These are phyloP conservation scores for Coturnix japonica DNA, from an alignment of 2,113 vertebrate genomes.

Conservation along the genomic window DNA sequence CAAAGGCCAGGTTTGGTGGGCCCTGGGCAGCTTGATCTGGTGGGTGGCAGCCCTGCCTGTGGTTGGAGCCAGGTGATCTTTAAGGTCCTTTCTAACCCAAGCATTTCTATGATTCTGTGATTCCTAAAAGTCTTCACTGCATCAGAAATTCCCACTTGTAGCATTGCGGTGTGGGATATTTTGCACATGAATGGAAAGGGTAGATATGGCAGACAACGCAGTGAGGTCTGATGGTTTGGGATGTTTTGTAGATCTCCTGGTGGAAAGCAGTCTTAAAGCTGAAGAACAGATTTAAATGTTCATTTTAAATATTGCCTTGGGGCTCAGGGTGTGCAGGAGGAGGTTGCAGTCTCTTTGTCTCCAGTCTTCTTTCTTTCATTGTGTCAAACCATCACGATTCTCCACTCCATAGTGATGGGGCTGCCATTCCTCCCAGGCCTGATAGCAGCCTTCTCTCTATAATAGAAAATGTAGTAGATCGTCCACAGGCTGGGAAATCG, in stretches of 20 bases:
- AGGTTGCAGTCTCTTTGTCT: neutral
- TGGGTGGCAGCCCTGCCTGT: neutral
- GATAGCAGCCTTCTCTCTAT: neutral
- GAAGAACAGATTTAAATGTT: neutral
- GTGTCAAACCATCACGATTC: slow-evolving; percentile 1
- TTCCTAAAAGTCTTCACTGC: neutral
- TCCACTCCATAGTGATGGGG: neutral
- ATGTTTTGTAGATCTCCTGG: neutral
- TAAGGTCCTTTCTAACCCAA: neutral
- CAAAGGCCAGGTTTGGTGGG: neutral
- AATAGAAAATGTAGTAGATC: neutral
- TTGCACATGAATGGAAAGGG: neutral
- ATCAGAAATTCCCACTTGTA: neutral
- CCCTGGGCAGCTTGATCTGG: neutral
- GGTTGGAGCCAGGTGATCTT: neutral
- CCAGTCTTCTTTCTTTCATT: neutral
- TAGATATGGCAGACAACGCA: neutral
- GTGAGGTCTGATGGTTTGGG: accelerated
- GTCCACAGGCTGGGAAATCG: slow-evolving; percentile 3
- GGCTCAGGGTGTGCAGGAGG: neutral
- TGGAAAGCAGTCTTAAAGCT: neutral
- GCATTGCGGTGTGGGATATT: neutral
- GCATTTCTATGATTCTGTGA: neutral
- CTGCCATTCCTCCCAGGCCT: neutral
- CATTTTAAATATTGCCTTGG: neutral